These are phyloP conservation scores for Riptortus pedestris DNA, from an alignment of 1,140 invertebrate genomes.

Conservation along the genomic window DNA sequence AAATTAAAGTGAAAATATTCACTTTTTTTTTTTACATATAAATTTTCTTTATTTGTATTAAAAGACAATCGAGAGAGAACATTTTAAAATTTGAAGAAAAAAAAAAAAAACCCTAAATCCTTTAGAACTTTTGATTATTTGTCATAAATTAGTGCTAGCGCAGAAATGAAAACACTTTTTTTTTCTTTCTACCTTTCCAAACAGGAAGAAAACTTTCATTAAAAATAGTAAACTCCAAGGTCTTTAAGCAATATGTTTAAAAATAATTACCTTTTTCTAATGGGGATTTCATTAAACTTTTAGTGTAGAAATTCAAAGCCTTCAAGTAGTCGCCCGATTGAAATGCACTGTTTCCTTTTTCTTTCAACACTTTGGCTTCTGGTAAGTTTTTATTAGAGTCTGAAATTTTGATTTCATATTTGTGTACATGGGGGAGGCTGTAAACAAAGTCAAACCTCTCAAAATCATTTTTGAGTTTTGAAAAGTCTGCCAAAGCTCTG, in stretches of 20 bases:
- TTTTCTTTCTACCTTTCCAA: no score
- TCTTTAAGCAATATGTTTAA: neutral
- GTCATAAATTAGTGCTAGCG: no score
- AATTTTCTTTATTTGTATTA: no score
- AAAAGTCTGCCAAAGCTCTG: neutral
- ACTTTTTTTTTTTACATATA: no score
- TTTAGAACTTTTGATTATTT: no score
- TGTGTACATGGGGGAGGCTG: neutral
- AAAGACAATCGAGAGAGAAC: no score
- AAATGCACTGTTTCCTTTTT: conserved; percentile 66
- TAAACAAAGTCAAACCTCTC: conserved; percentile 2
- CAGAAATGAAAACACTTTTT: no score
- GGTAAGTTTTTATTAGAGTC: conserved; percentile 46
- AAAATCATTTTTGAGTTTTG: conserved; percentile 7
- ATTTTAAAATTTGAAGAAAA: no score
- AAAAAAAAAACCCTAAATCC: no score
- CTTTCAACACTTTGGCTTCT: conserved; percentile 53
- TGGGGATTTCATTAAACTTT: conserved; percentile 53
- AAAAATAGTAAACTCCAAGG: neutral
- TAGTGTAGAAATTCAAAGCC: conserved; percentile 62
- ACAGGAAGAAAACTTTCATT: no score
- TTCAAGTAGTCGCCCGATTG: conserved; percentile 61
- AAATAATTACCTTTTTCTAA: conserved; percentile 33
- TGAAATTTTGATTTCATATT: neutral
- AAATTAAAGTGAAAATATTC: no score